Evolutionary conservation across 1,140 invertebrate species (phyloP).

Genomic region (Zelostemma sp.): DNA sequence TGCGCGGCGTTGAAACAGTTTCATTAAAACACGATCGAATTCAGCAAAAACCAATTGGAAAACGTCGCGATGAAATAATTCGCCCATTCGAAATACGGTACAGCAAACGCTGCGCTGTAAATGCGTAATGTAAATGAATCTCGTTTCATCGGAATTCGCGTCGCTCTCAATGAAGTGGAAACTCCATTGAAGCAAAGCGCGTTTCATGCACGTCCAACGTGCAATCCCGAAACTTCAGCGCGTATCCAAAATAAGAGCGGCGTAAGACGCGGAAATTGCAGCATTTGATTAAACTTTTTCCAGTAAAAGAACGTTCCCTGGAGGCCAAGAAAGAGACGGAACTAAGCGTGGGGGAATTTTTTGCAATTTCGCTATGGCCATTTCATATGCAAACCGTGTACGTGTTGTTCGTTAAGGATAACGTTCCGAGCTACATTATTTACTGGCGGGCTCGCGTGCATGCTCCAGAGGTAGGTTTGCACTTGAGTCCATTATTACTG

Average conservation of each 20-base stretch:
- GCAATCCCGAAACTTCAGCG: conserved; percentile 5
- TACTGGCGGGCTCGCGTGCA: conserved; percentile 19
- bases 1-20: too few species aligned
- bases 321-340: too few species aligned
- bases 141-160: neutral
- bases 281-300: conserved; percentile 10
- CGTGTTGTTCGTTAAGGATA: conserved; percentile 23
- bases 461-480: conserved; percentile 48
- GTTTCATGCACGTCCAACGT: conserved; percentile 6
- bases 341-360: conserved; percentile 6
- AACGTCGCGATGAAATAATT: conserved; percentile 1
- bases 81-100: neutral
- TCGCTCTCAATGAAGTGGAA: conserved; percentile 11
- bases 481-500: conserved; percentile 60
- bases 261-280: conserved; percentile 7
- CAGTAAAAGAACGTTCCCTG: neutral
- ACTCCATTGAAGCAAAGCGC: conserved; percentile 1
- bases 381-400: conserved; percentile 34
- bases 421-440: conserved; percentile 28
- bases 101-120: neutral
- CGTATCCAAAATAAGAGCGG: conserved; percentile 3
- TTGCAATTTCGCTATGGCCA: conserved; percentile 26
- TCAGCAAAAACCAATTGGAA: too few species aligned
- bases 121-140: conserved; percentile 3
- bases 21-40: too few species aligned